Base-by-base conservation (phyloP, 2,888 invertebrate genomes). In the Philereme vetulata region DNA sequence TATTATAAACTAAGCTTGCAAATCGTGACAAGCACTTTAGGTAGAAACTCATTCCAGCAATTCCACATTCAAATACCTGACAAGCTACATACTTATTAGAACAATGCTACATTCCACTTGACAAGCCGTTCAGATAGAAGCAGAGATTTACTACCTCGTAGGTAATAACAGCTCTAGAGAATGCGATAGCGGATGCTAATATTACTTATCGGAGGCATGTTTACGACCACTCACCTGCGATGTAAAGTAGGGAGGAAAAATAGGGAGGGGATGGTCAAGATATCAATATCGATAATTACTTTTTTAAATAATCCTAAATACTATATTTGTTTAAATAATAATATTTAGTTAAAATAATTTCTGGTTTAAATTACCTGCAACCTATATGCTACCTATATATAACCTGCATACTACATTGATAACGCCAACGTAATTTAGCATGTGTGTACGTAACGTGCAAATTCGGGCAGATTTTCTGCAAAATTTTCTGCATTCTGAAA, bases 201-300 rank as follows among this genome's bases (percentile, higher is more conserved):
- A 81, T 79, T 80, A 80, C 78, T 81, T 84, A 82, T 78, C 79
- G 76, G 64, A 74, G 70, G 70, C 74, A 77, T 82, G 79, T 84
- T 83, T 81, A 81, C 80, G 76, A 80, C 69, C 80, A 79, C 75
- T 81, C 80, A 84, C 81, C 82, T 84, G 78, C 72, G 67, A 63
- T 71, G 67, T 67, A 68, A 73, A 64, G 65, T 74, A 73, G 68
- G 63, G 66, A 48, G 47, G 55, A 21, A 48, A 8, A 11, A 55
- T 60, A 66, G 66, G 10, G 61, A 60, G 32, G 62, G 62, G 67
- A 66, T 54, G 57, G 47, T 9, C 32, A 45, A 53, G 42, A 32
- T 60, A 59, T 65, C 52, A 60, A 65, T 66, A 65, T 72, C 68
- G 66, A 73, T 69, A 58, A 50, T 47, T 32, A 48, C 9, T 32